Base-by-base conservation (phyloP, 2,888 invertebrate species). In the Poecilus cupreus region DNA sequence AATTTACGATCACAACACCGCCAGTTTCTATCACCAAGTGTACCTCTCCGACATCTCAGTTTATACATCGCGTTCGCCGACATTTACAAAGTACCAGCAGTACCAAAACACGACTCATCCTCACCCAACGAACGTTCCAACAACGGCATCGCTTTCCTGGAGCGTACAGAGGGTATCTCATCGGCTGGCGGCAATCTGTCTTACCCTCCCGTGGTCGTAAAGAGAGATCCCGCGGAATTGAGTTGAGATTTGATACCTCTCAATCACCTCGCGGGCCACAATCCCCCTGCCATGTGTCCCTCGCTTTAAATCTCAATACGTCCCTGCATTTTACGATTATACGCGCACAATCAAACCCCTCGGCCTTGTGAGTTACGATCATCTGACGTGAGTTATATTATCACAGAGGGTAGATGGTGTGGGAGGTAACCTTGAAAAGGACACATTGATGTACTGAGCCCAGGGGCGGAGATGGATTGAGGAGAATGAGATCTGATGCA, bases 221-320 rank as follows among this genome's bases (percentile, higher is more conserved):
- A 80, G 68, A 80, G 79, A 49, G 68, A 46, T 80, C 70, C 70
- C 26, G 37, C 39, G 79, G 70, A 80, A 80, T 80, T 80, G 79
- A 80, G 79, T 70, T 80, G 79, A 80, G 79, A 80, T 80, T 80
- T 80, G 79, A 80, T 80, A 80, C 79, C 68, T 80, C 79, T 80
- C 79, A 51, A 80, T 80, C 79, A 49, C 79, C 74, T 16, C n/a
- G 24, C 24, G 74, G 49, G 8, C 22, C 51, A 20, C 3, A 18
- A 20, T 22, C n/a, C 3, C 32, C 64, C 26, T 32, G 8, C 32
- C 32, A 32, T 32, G 32, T 49, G 43, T 18, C 49, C 74, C 49
- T 26, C 20, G 13, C 74, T 75, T 49, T 75, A 75, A 75, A 75
- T 75, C 74, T 75, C 79, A 80, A 80, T 68, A 49, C 79, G 70